These are phyloP conservation scores for Microtus pennsylvanicus DNA, from an alignment of 2,113 vertebrate genomes.

Conservation along the genomic window DNA sequence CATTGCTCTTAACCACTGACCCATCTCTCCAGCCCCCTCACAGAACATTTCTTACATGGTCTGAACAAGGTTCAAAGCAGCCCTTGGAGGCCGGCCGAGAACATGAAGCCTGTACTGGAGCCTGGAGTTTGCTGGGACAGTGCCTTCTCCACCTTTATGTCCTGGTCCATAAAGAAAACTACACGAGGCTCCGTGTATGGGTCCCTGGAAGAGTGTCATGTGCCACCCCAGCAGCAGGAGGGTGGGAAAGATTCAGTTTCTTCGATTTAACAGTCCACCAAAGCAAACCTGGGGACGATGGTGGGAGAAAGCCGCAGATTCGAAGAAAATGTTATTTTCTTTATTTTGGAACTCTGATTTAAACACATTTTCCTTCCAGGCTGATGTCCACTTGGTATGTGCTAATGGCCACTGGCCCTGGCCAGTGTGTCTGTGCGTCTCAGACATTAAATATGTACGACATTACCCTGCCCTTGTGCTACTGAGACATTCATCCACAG, in stretches of 20 bases:
- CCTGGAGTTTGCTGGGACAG: neutral
- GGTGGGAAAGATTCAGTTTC: neutral
- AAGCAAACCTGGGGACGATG: neutral
- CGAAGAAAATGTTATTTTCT: neutral
- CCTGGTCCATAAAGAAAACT: neutral
- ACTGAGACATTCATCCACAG: neutral
- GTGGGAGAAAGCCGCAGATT: neutral
- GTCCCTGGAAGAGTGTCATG: neutral
- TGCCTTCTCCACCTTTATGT: neutral
- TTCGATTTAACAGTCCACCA: neutral
- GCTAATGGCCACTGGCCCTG: neutral
- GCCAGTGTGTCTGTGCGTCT: neutral
- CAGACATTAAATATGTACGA: neutral
- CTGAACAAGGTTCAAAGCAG: neutral
- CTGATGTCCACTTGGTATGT: neutral
- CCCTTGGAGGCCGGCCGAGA: neutral
- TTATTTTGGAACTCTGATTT: neutral
- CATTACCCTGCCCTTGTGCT: neutral
- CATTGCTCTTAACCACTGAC: too few species aligned
- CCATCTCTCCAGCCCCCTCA: too few species aligned
- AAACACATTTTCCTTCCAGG: neutral
- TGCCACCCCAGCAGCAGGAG: neutral
- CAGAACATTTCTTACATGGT: neutral
- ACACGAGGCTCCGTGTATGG: too few species aligned
- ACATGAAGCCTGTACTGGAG: neutral